Evolutionary conservation across 2,113 vertebrate genomes (phyloP), one percentile per base, ranked within the genome.

Genomic region (Labeo rohita): DNA sequence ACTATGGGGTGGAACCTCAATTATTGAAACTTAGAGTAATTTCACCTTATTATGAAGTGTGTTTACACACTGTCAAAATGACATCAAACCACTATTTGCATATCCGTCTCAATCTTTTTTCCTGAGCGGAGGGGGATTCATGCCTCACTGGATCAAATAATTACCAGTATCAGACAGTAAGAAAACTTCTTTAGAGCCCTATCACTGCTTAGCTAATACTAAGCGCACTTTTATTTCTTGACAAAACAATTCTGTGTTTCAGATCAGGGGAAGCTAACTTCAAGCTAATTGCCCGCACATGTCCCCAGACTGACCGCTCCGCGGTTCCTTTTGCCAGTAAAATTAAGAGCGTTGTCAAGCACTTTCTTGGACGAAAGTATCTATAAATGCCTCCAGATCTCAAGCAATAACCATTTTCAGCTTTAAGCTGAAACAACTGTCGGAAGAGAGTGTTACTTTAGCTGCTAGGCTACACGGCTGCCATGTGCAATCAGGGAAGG

Each of bases 331-430:
- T 81, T 50, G 74, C 74, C 28, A 75, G 18, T 39, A 49, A 54
- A 52, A 74, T 74, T 81, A 13, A 36, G 79, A 63, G 85, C 3
- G 18, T 85, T 80, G 66, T 84, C 49, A 77, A 63, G 83, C 13
- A 54, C 28, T 81, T 56, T 75, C 84, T 85, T 82, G 73, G 86
- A 83, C 39, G 63, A 88, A 76, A 63, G 66, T 72, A 65, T 63
- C 68, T 34, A 43, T 83, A 92, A 90, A 72, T 87, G 78, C 82
- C 61, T 85, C 90, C 91, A 92, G 87, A 92, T 90, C 88, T 80
- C 52, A 63, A 82, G 87, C 85, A 76, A 86, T 75, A 54, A 78
- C 84, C 82, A 90, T 59, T 43, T 59, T 78, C 34, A 43, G 79
- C 15, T 56, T 74, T 49, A 81, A 74, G 77, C 78, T 75, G 54